Evolutionary conservation across 2,888 invertebrate genomes (phyloP).

Genomic region (Linnaemya tessellans): DNA sequence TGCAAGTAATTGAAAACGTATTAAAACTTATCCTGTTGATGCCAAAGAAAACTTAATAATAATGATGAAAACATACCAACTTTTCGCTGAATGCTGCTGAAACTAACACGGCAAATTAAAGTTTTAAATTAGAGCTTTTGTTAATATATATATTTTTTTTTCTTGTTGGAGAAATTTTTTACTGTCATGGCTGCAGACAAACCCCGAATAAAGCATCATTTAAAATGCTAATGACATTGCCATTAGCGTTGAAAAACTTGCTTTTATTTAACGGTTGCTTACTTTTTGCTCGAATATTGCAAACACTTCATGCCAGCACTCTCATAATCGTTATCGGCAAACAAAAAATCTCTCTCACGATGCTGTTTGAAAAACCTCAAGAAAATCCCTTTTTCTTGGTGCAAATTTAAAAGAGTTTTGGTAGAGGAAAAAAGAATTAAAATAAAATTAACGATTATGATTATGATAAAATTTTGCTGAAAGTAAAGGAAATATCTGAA

Average conservation of each 20-base stretch:
- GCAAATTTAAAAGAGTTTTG: slow-evolving; percentile 5
- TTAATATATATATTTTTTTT: not conserved
- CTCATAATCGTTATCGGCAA: slow-evolving; percentile 63
- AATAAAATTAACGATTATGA: slow-evolving; percentile 52
- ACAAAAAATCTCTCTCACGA: slow-evolving; percentile 53
- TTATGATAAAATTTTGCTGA: slow-evolving; percentile 50
- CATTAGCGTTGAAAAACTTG: slow-evolving; percentile 63
- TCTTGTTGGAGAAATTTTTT: slow-evolving; percentile 3
- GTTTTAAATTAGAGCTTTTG: slow-evolving; percentile 55
- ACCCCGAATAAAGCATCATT: slow-evolving; percentile 63
- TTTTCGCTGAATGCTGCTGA: slow-evolving; percentile 14
- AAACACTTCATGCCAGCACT: slow-evolving; percentile 41
- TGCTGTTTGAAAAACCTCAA: slow-evolving; percentile 32
- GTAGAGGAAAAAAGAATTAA: not conserved
- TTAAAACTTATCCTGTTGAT: slow-evolving; percentile 52
- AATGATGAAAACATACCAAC: slow-evolving; percentile 17
- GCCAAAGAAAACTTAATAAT: not conserved
- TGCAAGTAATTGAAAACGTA: slow-evolving; percentile 66
- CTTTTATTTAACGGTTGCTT: slow-evolving; percentile 8
- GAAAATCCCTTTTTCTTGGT: slow-evolving; percentile 25
- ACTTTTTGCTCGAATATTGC: slow-evolving; percentile 7
- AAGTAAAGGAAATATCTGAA: slow-evolving; percentile 25
- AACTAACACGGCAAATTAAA: slow-evolving; percentile 37
- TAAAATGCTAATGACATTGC: slow-evolving; percentile 72
- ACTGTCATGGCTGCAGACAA: not conserved